Evolutionary conservation across 2,113 vertebrate species (phyloP).

Genomic region (Prietella phreatophila): DNA sequence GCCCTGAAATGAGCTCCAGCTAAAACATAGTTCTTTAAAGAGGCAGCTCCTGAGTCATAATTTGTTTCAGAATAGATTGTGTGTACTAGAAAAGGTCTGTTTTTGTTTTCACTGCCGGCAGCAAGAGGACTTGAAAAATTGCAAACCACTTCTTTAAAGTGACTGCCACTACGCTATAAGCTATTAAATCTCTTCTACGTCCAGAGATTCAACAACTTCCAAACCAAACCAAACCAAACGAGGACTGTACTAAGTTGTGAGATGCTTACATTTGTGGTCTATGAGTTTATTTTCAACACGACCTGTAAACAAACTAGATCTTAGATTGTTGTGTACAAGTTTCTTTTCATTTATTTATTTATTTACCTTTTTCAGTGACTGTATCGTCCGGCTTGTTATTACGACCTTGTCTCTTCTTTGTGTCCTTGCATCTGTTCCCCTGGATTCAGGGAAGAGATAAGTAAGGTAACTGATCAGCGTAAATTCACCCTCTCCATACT

Average conservation of each 20-base stretch:
- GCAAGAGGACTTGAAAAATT: neutral
- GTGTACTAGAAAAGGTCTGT: neutral
- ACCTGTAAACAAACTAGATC: neutral
- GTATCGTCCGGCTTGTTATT: slow-evolving; percentile 17
- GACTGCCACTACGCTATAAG: neutral
- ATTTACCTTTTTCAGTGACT: slow-evolving; percentile 34
- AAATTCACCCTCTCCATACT: neutral
- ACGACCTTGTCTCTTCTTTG: slow-evolving; percentile 32
- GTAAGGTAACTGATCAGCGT: neutral
- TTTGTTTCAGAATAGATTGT: neutral
- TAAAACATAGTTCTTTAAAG: neutral
- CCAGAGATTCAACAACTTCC: neutral
- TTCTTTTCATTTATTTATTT: neutral
- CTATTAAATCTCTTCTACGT: neutral
- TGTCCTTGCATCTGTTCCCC: slow-evolving; percentile 38
- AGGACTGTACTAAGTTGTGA: neutral
- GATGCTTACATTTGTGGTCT: neutral
- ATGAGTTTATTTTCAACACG: neutral
- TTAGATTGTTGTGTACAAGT: neutral
- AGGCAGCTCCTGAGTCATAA: neutral
- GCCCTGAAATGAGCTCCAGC: neutral
- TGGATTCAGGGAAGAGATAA: neutral
- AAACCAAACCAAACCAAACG: neutral
- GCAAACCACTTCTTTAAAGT: neutral
- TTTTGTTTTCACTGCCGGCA: neutral